A percentile compares a stretch with the other conserved stretches of the same genome.
Evolutionary conservation across 2,888 invertebrate genomes (phyloP).

Genomic region (Peribatodes rhomboidaria): DNA sequence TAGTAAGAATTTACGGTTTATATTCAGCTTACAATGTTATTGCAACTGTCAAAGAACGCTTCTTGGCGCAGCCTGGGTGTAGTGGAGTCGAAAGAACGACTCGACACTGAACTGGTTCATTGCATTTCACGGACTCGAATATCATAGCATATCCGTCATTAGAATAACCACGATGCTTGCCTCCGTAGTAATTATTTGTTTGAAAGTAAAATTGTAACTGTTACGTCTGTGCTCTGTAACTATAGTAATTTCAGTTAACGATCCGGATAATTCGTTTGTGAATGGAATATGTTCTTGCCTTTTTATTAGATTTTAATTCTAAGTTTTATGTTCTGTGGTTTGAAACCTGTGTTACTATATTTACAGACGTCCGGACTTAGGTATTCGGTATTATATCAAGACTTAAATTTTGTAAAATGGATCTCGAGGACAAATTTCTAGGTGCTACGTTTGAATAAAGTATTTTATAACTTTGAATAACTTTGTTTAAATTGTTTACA

Average conservation of each 20-base stretch:
- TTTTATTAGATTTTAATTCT: slow-evolving; percentile 16
- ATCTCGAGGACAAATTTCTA: slow-evolving; percentile 78
- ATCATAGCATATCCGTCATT: slow-evolving; percentile 40
- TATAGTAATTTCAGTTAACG: not conserved
- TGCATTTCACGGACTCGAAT: slow-evolving; percentile 23
- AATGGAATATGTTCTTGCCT: slow-evolving; percentile 12
- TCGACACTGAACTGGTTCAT: too few species aligned
- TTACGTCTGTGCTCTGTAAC: slow-evolving; percentile 18
- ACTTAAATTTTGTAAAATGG: slow-evolving; percentile 66
- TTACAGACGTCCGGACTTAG: slow-evolving; percentile 24
- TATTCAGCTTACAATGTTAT: too few species aligned
- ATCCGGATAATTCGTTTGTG: not conserved
- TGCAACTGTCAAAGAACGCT: too few species aligned
- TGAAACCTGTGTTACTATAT: slow-evolving; percentile 24
- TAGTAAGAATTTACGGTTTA: too few species aligned
- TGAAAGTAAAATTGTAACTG: slow-evolving; percentile 30
- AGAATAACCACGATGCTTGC: slow-evolving; percentile 8
- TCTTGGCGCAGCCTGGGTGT: too few species aligned
- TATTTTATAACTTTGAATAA: slow-evolving; percentile 62
- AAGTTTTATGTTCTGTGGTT: not conserved
- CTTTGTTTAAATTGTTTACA: slow-evolving; percentile 16
- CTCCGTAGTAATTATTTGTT: slow-evolving; percentile 22
- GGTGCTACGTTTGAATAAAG: slow-evolving; percentile 81
- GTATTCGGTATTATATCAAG: slow-evolving; percentile 39
- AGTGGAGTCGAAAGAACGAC: too few species aligned